A percentile compares a stretch with the other conserved stretches of the same genome.
Conservation (phyloP, 2,113 vertebrate genomes). For the Garra rufa region DNA sequence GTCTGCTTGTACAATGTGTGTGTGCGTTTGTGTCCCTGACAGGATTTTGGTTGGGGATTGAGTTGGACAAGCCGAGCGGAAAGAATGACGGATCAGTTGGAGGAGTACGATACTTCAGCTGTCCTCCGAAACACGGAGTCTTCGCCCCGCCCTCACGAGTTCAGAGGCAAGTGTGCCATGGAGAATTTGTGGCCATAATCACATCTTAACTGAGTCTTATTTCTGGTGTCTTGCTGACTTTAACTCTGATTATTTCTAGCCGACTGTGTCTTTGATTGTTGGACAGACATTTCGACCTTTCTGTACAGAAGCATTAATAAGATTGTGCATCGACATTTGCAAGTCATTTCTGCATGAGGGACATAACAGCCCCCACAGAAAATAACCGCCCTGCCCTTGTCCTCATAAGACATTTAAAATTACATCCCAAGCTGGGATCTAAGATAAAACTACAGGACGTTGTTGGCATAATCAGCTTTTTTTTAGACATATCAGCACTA, state of each 20-base stretch:
- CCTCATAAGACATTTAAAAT: conserved; percentile 18
- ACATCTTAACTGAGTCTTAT: background rate
- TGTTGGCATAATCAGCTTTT: background rate
- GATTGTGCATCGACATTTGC: conserved; percentile 41
- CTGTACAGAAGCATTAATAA: conserved; percentile 19
- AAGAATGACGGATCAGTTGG: conserved; percentile 95
- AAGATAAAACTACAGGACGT: background rate
- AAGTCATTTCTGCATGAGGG: conserved; percentile 26
- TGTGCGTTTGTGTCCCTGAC: conserved; percentile 21
- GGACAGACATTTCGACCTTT: conserved; percentile 19
- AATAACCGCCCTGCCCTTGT: background rate
- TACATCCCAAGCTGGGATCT: background rate
- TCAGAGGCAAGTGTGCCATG: conserved; percentile 82
- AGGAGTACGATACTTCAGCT: conserved; percentile 91
- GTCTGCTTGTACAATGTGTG: conserved; percentile 1
- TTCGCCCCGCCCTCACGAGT: conserved; percentile 94
- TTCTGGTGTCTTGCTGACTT: conserved; percentile 15
- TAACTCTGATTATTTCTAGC: conserved; percentile 15
- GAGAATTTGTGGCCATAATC: background rate
- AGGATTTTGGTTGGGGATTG: conserved; percentile 96
- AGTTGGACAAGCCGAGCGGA: conserved; percentile 91
- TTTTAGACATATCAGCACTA: background rate
- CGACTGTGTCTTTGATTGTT: conserved; percentile 25
- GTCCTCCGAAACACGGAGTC: conserved; percentile 89
- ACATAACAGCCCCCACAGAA: background rate